Evolutionary conservation across 2,888 invertebrate genomes (phyloP).

Genomic region (Agrotis puta): DNA sequence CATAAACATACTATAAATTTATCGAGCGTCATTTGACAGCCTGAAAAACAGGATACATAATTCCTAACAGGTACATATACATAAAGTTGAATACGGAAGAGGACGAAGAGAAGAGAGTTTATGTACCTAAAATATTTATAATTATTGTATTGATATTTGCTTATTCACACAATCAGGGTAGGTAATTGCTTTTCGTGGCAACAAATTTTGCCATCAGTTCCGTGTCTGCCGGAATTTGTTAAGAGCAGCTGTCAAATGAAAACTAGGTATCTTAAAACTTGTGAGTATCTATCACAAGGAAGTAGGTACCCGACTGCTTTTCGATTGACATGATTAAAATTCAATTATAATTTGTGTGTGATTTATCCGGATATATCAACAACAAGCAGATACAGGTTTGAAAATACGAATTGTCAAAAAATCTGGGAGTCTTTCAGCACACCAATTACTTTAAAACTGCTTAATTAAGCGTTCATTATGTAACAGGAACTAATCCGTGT

Average conservation of each 20-base stretch:
- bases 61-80: background rate
- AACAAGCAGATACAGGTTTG: no score
- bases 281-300: background rate
- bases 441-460: constrained; percentile 14
- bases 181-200: background rate
- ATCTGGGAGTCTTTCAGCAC: background rate
- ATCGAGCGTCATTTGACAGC: background rate
- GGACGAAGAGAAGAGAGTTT: background rate
- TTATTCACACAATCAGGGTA: background rate
- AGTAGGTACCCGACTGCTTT: background rate
- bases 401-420: no score
- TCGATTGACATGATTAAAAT: background rate
- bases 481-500: constrained; percentile 52
- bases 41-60: background rate
- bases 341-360: no score
- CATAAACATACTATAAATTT: constrained; percentile 12
- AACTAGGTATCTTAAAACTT: background rate
- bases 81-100: background rate
- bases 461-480: constrained; percentile 22
- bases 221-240: constrained; percentile 10
- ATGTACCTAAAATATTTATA: background rate
- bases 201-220: background rate
- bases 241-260: background rate
- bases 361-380: background rate
- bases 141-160: background rate